Evolutionary conservation across 2,888 invertebrate species (phyloP), one percentile per base, ranked within the genome.

Genomic region (Hypomecis punctinalis): DNA sequence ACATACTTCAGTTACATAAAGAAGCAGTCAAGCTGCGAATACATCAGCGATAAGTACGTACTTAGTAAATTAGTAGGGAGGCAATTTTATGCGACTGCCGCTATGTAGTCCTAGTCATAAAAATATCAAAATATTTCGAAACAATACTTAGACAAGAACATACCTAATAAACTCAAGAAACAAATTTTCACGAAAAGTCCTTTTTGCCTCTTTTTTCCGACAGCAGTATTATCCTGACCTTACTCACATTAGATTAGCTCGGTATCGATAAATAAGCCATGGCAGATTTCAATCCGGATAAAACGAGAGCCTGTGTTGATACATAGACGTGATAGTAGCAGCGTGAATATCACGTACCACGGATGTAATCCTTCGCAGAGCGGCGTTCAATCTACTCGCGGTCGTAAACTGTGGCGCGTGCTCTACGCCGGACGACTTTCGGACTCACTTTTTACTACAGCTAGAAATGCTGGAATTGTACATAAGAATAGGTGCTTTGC

Each of bases 351-450:
- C 85, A 84, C 83, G 85, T 84, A 76, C 66, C 67, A 66, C 74
- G 77, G 66, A 72, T 74, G 79, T 84, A 85, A 84, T 83, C 82
- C 83, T 81, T 79, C 76, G 78, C 75, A 74, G 74, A 79, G 79
- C 80, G 77, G 74, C 78, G 83, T 83, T 85, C 84, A 84, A 86
- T 86, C 85, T 84, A 82, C 82, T 82, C 72, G 74, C 72, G 71
- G 78, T 80, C 81, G 81, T 84, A 84, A 86, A 83, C 82, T 84
- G 77, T 71, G 69, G 72, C 79, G 83, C 85, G 84, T 52, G 62
- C 43, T 46, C 72, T 63, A 40, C 52, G 33, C 23, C 40, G 13
- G 76, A 73, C 73, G 72, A 73, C 72, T 68, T 46, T 56, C 10
- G 36, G 5, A 40, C 52, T 33, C 23, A 33, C 9, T 52, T 52